Evolutionary conservation across 2,888 invertebrate species (phyloP).

Genomic region (Dynastes tityus): DNA sequence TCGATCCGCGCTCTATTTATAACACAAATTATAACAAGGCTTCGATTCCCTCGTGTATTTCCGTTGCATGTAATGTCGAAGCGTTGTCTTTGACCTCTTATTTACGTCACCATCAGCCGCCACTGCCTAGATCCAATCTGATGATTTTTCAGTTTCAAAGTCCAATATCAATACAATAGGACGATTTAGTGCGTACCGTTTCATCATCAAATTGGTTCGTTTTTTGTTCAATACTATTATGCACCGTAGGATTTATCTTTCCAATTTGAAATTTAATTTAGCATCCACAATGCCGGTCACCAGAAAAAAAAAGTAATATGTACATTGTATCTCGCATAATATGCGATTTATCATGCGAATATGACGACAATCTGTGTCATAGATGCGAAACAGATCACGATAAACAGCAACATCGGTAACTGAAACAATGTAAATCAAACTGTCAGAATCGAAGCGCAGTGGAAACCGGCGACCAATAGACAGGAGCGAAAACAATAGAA

Average conservation of each 20-base stretch:
- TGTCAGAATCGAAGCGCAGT: neutral
- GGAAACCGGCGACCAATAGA: conserved; percentile 13
- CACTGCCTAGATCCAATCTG: no score
- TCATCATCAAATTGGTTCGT: neutral
- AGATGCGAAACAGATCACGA: conserved; percentile 16
- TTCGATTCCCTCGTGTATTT: no score
- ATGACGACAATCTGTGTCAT: conserved; percentile 26
- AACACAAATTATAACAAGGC: no score
- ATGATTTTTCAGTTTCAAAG: no score
- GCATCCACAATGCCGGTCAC: neutral
- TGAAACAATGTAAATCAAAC: conserved; percentile 33
- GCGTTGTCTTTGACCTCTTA: no score
- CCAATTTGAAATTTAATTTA: conserved; percentile 16
- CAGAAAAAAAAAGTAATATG: neutral
- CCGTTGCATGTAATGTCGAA: no score
- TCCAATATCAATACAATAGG: no score
- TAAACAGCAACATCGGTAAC: conserved; percentile 2
- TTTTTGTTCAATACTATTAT: neutral
- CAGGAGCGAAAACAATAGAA: conserved; percentile 1
- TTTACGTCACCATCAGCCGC: no score
- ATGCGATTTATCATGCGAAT: conserved; percentile 38
- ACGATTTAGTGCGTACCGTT: no score
- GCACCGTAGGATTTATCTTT: neutral
- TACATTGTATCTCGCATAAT: conserved; percentile 1
- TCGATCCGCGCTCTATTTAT: no score